These are phyloP conservation scores for Diceros bicornis DNA, from an alignment of 2,797 vertebrate species.

Conservation along the genomic window DNA sequence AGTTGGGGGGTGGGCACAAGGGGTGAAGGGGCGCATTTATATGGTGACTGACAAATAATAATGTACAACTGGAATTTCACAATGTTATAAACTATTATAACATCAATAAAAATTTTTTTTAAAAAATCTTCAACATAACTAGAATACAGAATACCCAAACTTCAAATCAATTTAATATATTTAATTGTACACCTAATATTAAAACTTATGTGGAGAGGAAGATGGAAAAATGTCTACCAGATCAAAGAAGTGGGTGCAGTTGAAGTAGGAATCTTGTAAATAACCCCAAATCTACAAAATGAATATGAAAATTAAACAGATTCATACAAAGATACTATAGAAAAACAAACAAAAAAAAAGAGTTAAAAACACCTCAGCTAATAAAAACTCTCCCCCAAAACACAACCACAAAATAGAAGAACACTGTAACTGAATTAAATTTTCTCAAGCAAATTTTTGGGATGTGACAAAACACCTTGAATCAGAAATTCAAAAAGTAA, in stretches of 20 bases:
- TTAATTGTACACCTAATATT: neutral
- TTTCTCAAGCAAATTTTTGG: neutral
- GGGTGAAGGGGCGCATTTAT: no score
- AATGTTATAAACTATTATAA: no score
- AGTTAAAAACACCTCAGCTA: neutral
- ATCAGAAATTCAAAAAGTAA: slow-evolving; percentile 46
- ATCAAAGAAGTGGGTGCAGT: neutral
- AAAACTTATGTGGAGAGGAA: neutral
- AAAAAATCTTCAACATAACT: neutral
- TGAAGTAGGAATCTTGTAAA: slow-evolving; percentile 11
- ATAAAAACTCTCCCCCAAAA: neutral
- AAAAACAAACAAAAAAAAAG: neutral
- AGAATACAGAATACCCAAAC: neutral
- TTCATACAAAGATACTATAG: neutral
- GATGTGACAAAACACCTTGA: neutral
- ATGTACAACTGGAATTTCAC: no score
- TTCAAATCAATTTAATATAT: neutral
- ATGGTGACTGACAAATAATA: no score
- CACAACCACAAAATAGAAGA: neutral
- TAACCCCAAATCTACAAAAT: neutral
- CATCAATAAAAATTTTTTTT: no score
- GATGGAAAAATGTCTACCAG: neutral
- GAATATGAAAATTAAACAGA: slow-evolving; percentile 24
- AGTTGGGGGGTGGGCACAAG: no score
- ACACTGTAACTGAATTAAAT: neutral